Base-by-base conservation (phyloP, 2,888 invertebrate genomes). In the Gymnosoma rotundatum region DNA sequence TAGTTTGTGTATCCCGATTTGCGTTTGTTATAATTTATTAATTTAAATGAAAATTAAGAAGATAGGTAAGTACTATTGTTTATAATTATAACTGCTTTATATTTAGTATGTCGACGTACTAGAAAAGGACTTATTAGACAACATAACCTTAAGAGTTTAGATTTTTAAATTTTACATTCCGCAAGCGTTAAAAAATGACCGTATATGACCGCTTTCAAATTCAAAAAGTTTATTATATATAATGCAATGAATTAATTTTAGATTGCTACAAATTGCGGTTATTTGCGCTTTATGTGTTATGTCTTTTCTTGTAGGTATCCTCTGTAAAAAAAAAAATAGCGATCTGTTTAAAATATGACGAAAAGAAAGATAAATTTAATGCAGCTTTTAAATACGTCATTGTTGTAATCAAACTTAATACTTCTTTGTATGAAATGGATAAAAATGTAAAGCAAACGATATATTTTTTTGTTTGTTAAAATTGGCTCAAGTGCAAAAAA, bases 51-150 rank as follows among this genome's bases (percentile, higher is more conserved):
- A 56, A 56, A 56, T 25, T 25, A 56, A 56, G 25, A 14, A 56
- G 56, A 25, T 25, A 56, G 8, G 21, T 32, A 21, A 25, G 25
- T 25, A 25, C 25, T 25, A 25, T 4, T 25, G 50, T 66, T 32
- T 66, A 12, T 63, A 63, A 32, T 50, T 66, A 48, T 66, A 66
- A 50, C 48, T 66, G 42, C 16, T 64, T 42, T 45, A 64, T 64
- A 25, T 25, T 25, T 25, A n/a, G n/a, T n/a, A 2, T 25, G 25
- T 2, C 25, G 25, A 25, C 4, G 4, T 25, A 25, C 25, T 25
- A 2, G 4, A 25, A 25, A 25, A 25, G 25, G 4, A 25, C 25
- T 25, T 4, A 25, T 54, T 54, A 54, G 20, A 54, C 54, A 20
- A 54, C 54, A 54, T 21, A 20, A 54, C 54, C 21, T 54, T 54